Conservation (phyloP, 2,888 invertebrate genomes). For the Loripinus fragilis region DNA sequence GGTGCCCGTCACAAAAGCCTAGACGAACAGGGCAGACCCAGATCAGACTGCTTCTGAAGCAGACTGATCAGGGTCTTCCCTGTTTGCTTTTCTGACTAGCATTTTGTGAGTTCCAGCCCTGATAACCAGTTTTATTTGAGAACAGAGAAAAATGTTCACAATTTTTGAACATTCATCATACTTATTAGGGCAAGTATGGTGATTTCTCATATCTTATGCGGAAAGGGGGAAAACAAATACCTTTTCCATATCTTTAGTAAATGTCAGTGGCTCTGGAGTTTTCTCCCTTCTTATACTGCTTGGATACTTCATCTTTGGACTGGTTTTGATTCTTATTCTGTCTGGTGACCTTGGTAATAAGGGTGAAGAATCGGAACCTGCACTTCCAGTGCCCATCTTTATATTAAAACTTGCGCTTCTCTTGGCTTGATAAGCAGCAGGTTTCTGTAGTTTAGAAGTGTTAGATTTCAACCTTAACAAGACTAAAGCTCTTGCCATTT, state of each 20-base stretch:
- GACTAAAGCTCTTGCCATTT: conserved; percentile 46
- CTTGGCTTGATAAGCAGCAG: conserved; percentile 19
- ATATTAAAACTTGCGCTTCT: conserved; percentile 59
- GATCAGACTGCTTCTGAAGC: too few relatives aligned
- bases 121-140: too few relatives aligned
- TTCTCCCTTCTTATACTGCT: conserved; percentile 50
- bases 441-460: neutral
- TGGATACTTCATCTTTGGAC: conserved; percentile 50
- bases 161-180: too few relatives aligned
- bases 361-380: conserved; percentile 36
- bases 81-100: too few relatives aligned
- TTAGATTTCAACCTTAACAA: conserved; percentile 51
- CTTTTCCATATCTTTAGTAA: conserved; percentile 22
- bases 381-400: conserved; percentile 43
- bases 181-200: too few relatives aligned
- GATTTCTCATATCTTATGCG: conserved; percentile 20
- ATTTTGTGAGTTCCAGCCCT: too few relatives aligned
- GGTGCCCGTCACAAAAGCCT: too few relatives aligned
- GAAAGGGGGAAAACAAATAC: conserved; percentile 55
- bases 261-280: conserved; percentile 50
- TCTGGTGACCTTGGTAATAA: conserved; percentile 40
- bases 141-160: too few relatives aligned
- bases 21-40: too few relatives aligned
- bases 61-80: too few relatives aligned
- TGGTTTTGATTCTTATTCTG: conserved; percentile 40